Evolutionary conservation across 2,797 vertebrate genomes (phyloP).

Genomic region (Lophotriccus pileatus): DNA sequence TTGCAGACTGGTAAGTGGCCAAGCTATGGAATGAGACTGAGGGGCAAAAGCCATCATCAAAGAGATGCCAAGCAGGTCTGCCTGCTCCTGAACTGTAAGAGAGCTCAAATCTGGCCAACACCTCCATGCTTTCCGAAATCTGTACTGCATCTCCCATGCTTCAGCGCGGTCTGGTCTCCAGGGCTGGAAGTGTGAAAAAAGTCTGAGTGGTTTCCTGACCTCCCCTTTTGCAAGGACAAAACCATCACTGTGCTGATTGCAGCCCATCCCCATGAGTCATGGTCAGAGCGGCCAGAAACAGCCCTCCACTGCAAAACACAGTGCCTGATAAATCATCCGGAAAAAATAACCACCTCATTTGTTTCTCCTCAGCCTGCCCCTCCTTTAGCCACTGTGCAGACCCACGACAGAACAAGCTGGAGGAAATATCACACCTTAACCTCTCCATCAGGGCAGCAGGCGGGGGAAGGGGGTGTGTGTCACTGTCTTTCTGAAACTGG

Average conservation of each 20-base stretch:
- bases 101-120: not conserved
- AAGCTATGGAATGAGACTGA: not conserved
- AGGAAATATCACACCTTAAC: not conserved
- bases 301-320: not conserved
- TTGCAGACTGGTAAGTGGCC: not conserved
- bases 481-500: not conserved
- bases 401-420: not conserved
- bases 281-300: not conserved
- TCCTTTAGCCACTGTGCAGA: not conserved
- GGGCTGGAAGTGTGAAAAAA: not conserved
- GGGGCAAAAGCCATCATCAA: not conserved
- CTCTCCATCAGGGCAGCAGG: not conserved
- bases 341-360: not conserved
- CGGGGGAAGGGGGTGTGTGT: accelerated
- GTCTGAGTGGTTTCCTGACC: not conserved
- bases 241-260: not conserved
- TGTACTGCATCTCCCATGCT: not conserved
- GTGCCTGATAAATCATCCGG: not conserved
- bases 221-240: not conserved
- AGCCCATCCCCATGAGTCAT: not conserved
- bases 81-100: not conserved
- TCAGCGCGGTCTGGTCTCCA: accelerated
- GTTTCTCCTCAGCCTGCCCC: not conserved
- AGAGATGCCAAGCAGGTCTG: not conserved
- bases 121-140: not conserved